Evolutionary conservation across 2,797 vertebrate species (phyloP).

Genomic region (Xiphorhynchus erythropygius): DNA sequence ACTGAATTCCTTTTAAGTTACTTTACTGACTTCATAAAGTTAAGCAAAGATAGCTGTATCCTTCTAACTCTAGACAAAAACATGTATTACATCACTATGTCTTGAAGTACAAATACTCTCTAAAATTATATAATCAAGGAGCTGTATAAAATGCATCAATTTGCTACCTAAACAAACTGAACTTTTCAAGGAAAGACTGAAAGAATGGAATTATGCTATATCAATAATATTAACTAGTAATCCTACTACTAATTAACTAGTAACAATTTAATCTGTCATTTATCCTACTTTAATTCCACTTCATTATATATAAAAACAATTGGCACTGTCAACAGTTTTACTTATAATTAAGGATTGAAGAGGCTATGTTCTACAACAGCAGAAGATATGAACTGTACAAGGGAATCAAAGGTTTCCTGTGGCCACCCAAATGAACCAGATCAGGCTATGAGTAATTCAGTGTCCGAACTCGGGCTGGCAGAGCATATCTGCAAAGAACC

Average conservation of each 20-base stretch:
- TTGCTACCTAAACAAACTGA: neutral
- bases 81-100: neutral
- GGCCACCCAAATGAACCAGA: neutral
- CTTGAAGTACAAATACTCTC: neutral
- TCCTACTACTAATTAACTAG: neutral
- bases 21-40: neutral
- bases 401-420: neutral
- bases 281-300: neutral
- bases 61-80: neutral
- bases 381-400: neutral
- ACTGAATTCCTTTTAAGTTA: neutral
- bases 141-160: neutral
- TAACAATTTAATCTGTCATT: neutral
- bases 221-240: neutral
- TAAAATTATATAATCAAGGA: neutral
- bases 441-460: neutral
- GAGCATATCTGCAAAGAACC: neutral
- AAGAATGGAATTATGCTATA: neutral
- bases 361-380: neutral
- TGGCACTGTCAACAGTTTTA: neutral
- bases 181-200: neutral
- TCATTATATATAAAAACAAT: neutral
- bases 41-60: neutral
- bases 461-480: neutral
- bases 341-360: neutral